phyloP scores from a whole-genome alignment of 2,888 invertebrate genomes.

The Volucella bombylans region DNA sequence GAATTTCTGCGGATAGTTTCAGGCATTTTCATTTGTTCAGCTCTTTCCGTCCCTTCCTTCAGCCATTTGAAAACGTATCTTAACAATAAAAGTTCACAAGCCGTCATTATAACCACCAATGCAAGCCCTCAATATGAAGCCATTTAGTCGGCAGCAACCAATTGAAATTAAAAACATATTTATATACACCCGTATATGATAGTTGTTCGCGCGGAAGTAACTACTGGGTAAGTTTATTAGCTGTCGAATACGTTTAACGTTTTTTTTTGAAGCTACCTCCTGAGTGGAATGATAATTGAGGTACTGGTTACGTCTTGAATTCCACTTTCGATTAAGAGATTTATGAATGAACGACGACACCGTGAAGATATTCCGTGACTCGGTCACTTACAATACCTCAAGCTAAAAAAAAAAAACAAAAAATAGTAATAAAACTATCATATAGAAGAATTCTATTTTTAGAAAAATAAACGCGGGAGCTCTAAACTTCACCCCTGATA shows the following conservation, averaged over 20 bases:
- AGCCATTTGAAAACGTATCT: constrained; percentile 11
- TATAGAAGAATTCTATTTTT: too few species aligned
- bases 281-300: constrained; percentile 5
- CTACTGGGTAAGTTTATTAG: constrained; percentile 27
- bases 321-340: background rate
- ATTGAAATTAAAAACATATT: constrained; percentile 13
- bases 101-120: background rate
- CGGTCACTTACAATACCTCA: too few species aligned
- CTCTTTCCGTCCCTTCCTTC: background rate
- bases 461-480: too few species aligned
- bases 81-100: constrained; percentile 4
- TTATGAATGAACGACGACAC: constrained; percentile 17
- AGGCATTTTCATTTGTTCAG: constrained; percentile 19
- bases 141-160: constrained; percentile 12
- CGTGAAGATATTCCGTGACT: background rate
- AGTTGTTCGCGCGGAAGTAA: constrained; percentile 7
- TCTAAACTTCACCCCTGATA: background rate
- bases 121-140: background rate
- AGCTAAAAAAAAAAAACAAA: too few species aligned
- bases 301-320: background rate
- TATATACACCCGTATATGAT: constrained; percentile 4
- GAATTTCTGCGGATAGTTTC: constrained; percentile 21
- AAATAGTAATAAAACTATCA: too few species aligned
- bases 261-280: constrained; percentile 1
- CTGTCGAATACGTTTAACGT: constrained; percentile 22